phyloP scores from a whole-genome alignment of 2,888 invertebrate species.

The Hoplodrina ambigua region DNA sequence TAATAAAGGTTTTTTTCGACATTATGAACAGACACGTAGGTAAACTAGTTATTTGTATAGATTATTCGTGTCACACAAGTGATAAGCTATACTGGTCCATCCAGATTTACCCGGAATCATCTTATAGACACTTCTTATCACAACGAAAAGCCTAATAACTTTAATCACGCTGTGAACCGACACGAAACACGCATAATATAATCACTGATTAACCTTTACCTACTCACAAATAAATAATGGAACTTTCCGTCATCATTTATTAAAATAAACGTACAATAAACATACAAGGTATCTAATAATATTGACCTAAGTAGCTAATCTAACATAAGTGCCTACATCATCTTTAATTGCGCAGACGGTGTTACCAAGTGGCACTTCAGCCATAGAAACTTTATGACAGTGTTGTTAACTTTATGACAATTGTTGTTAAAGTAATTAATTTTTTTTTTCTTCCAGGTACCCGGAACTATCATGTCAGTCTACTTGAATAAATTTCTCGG shows the following conservation, averaged over 20 bases:
- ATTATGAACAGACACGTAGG: too few species aligned
- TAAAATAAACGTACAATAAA: neutral
- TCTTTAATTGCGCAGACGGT: neutral
- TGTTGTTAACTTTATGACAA: neutral
- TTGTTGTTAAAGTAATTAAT: neutral
- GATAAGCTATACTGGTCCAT: slow-evolving; percentile 37
- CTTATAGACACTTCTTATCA: slow-evolving; percentile 31
- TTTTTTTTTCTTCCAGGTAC: slow-evolving; percentile 77
- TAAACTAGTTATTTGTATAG: neutral
- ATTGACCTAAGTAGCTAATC: neutral
- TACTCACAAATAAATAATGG: slow-evolving; percentile 7
- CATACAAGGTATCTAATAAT: neutral
- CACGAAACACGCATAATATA: slow-evolving; percentile 31
- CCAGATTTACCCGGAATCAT: slow-evolving; percentile 45
- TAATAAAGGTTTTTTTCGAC: too few species aligned
- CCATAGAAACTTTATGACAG: neutral
- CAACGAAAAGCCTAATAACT: slow-evolving; percentile 15
- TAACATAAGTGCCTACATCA: neutral
- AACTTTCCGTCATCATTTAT: slow-evolving; percentile 15
- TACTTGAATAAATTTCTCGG: slow-evolving; percentile 92
- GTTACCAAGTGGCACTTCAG: neutral
- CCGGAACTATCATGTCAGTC: slow-evolving; percentile 92
- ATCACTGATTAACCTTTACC: slow-evolving; percentile 47
- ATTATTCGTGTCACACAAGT: slow-evolving; percentile 31
- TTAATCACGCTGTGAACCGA: slow-evolving; percentile 36